phyloP scores from a whole-genome alignment of 2,888 invertebrate genomes.

The Tuberolachnus salignus region DNA sequence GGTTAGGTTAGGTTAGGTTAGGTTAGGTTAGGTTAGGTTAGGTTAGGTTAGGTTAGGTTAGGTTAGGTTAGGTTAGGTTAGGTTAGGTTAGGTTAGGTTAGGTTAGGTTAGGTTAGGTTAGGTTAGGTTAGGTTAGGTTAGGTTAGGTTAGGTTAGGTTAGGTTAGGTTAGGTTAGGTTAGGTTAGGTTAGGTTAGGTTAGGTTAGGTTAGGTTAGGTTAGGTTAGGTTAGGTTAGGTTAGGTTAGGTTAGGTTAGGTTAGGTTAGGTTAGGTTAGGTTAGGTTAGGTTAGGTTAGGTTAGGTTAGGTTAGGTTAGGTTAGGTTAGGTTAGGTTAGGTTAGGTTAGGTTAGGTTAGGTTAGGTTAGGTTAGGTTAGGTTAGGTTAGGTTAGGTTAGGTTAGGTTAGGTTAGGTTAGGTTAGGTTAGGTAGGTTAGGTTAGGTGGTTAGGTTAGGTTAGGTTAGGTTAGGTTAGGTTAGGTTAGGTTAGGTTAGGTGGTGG shows the following conservation, averaged over 20 bases:
- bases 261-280: conserved; percentile 58
- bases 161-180: conserved; percentile 1
- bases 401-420: neutral
- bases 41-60: too few relatives aligned
- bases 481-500: neutral
- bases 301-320: conserved; percentile 2
- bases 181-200: conserved; percentile 20
- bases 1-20: too few relatives aligned
- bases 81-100: conserved; percentile 1
- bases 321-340: conserved; percentile 10
- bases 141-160: conserved; percentile 7
- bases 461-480: neutral
- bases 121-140: neutral
- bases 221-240: conserved; percentile 8
- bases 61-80: too few relatives aligned
- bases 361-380: conserved; percentile 1
- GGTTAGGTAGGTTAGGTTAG: neutral
- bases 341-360: neutral
- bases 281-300: conserved; percentile 50
- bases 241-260: conserved; percentile 57
- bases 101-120: neutral
- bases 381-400: conserved; percentile 11
- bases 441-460: conserved; percentile 11
- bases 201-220: conserved; percentile 19
- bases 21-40: too few relatives aligned